phyloP scores from a whole-genome alignment of 2,113 vertebrate genomes.

The Alces alces region DNA sequence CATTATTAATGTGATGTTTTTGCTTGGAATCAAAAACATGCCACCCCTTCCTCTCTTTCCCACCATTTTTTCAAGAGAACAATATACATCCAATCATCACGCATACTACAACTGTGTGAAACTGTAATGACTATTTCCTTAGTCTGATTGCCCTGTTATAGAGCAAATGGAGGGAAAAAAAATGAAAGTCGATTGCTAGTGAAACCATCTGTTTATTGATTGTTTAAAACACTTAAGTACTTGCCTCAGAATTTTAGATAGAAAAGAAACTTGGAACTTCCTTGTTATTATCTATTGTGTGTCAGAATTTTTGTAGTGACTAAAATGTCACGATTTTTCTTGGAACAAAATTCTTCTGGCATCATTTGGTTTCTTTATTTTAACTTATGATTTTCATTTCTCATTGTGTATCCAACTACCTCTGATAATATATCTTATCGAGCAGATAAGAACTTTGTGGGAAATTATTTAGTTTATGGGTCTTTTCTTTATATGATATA shows the following conservation, averaged over 20 bases:
- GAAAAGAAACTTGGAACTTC: conserved; percentile 47
- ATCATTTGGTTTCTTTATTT: conserved; percentile 49
- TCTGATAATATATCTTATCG: conserved; percentile 41
- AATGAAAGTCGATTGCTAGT: neutral
- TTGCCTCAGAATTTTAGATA: conserved; percentile 11
- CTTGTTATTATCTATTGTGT: conserved; percentile 32
- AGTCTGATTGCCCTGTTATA: conserved; percentile 18
- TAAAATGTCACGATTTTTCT: conserved; percentile 43
- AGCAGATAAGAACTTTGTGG: conserved; percentile 28
- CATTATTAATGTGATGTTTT: neutral
- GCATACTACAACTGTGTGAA: neutral
- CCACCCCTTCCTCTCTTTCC: neutral
- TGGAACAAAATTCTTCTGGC: conserved; percentile 35
- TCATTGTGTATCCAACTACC: conserved; percentile 5
- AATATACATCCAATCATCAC: neutral
- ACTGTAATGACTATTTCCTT: neutral
- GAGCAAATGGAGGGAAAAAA: neutral
- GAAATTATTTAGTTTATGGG: conserved; percentile 33
- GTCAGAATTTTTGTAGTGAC: conserved; percentile 49
- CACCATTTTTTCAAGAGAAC: neutral
- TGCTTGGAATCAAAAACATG: neutral
- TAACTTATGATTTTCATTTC: conserved; percentile 50
- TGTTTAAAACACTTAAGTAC: conserved; percentile 18
- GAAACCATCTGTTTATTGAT: conserved; percentile 46
- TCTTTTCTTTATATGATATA: neutral